Evolutionary conservation across 1,140 invertebrate genomes (phyloP).

Genomic region (Coenobita brevimanus): DNA sequence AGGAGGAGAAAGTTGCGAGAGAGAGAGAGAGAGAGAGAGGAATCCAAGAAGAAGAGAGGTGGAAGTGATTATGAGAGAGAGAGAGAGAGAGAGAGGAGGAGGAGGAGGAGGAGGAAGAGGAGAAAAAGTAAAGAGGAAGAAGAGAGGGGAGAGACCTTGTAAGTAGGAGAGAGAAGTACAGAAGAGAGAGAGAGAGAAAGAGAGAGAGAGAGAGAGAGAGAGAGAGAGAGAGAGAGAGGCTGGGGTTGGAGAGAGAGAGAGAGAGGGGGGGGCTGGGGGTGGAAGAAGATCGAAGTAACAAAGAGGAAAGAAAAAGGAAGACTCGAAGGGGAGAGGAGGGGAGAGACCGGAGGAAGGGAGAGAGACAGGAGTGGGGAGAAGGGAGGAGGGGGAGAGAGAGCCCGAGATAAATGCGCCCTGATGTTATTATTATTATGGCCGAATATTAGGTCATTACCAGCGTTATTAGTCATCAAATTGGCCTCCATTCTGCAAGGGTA

Average conservation of each 20-base stretch:
- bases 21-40: too few relatives aligned
- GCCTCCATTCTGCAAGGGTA: constrained; percentile 46
- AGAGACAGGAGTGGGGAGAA: neutral
- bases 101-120: too few relatives aligned
- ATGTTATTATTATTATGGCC: constrained; percentile 48
- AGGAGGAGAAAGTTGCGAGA: too few relatives aligned
- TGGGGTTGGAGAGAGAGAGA: neutral
- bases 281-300: neutral
- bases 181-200: too few relatives aligned
- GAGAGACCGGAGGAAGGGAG: neutral
- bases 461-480: constrained; percentile 64
- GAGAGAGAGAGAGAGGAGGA: too few relatives aligned
- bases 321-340: neutral
- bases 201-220: neutral
- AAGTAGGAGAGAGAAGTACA: too few relatives aligned
- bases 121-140: too few relatives aligned
- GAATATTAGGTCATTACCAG: constrained; percentile 56
- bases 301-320: neutral
- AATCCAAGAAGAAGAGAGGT: too few relatives aligned
- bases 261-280: neutral
- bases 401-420: constrained; percentile 34
- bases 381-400: constrained; percentile 7
- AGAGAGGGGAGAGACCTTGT: too few relatives aligned
- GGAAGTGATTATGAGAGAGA: too few relatives aligned
- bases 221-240: neutral